phyloP scores from a whole-genome alignment of 2,888 invertebrate species.

The Cecidostiba fungosa region DNA sequence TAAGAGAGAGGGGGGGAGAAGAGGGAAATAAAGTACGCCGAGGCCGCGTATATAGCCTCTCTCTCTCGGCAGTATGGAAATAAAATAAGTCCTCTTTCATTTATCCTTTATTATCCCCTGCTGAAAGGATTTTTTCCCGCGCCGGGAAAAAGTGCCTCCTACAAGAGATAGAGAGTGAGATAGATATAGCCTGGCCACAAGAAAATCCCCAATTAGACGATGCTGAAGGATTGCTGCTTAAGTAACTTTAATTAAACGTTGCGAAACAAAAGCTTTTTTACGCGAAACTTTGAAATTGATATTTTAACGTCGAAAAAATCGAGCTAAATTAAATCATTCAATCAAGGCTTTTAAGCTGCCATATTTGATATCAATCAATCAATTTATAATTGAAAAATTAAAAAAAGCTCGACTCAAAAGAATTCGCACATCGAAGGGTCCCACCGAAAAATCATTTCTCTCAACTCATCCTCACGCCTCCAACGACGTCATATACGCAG shows the following conservation, averaged over 20 bases:
- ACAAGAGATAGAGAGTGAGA: not conserved
- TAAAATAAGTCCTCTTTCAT: constrained; percentile 53
- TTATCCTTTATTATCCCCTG: constrained; percentile 55
- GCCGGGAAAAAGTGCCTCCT: constrained; percentile 4
- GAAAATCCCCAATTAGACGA: constrained; percentile 35
- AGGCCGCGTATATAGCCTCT: constrained; percentile 11
- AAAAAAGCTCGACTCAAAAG: no score
- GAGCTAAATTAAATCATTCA: no score
- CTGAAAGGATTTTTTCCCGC: constrained; percentile 28
- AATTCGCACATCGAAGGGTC: not conserved
- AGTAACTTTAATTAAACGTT: constrained; percentile 31
- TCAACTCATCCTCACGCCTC: constrained; percentile 34
- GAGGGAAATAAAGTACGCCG: not conserved
- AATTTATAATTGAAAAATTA: no score
- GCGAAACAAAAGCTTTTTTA: not conserved
- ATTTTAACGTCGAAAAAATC: no score
- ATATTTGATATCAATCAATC: no score
- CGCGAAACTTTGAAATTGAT: not conserved
- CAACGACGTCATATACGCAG: constrained; percentile 15
- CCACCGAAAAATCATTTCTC: constrained; percentile 10
- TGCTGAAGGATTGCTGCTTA: constrained; percentile 21
- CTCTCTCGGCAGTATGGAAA: constrained; percentile 33
- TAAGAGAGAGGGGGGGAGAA: not conserved
- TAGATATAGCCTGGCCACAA: not conserved
- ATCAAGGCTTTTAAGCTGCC: no score